Evolutionary conservation across 2,113 vertebrate species (phyloP), one percentile per base, ranked within the genome.

Genomic region (Hepsetus odoe): DNA sequence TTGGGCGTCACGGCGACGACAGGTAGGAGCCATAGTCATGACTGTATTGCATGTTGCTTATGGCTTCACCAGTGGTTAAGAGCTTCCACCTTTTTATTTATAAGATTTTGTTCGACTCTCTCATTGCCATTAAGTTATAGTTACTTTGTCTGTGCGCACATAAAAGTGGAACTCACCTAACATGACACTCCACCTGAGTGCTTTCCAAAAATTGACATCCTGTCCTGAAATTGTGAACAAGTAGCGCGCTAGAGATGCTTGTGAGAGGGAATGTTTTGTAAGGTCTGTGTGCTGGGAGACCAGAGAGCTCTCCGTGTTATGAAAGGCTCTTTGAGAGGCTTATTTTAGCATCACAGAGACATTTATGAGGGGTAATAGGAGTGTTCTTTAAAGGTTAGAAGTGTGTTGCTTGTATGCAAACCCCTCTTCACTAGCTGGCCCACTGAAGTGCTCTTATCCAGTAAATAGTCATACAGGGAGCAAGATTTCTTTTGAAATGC

Each of bases 1-100:
- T 82, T 96, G 95, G 95, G 95, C 95, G 0, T 95, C 95, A 0
- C 92, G 95, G 20, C 89, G 95, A 40, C 91, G 95, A 93, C 95
- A 96, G 94, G 95, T 96, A 84, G 87, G 93, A 79, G 28, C 22
- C 44, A 32, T 42, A 67, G 49, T 46, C 44, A 1, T 11, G 33
- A 18, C n/a, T 35, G 11, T 35, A n/a, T 24, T 24, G 53, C 32
- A 49, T 10, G 20, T 24, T 11, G 1, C 18, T 6, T 13, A 40
- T 46, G 58, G 24, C 26, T 53, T n/a, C 11, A 10, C 61, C 24
- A 70, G 44, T 56, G 5, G 56, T 42, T 11, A 12, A 20, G 16
- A 14, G 1, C 16, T 26, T 18, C n/a, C 38, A 30, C 28, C 44
- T 53, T 20, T 18, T 40, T 5, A 68, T 46, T 46, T 35, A 10